Conservation (phyloP, 2,113 vertebrate genomes). For the Shinisaurus crocodilurus region DNA sequence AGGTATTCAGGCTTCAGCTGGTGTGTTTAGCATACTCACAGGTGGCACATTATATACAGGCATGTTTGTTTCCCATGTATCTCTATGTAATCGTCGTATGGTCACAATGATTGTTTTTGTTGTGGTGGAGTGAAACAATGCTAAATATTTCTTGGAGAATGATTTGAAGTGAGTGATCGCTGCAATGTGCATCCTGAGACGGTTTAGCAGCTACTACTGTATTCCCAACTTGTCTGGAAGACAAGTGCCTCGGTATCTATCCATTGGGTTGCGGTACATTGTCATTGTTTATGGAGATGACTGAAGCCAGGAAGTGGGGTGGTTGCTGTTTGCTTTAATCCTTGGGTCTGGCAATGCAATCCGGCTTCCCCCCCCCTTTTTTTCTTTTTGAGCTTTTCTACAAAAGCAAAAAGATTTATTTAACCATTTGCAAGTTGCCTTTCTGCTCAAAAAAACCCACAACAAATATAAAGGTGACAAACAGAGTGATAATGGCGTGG, state of each 20-base stretch:
- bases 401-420: background rate
- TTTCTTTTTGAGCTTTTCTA: background rate
- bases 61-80: conserved; percentile 14
- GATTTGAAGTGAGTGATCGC: conserved; percentile 8
- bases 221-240: background rate
- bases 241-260: background rate
- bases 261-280: background rate
- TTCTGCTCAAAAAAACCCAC: background rate
- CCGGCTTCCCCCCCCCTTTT: background rate
- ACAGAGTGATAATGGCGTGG: too few species aligned
- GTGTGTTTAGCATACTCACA: conserved; percentile 39
- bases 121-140: background rate
- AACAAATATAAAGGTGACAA: background rate
- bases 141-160: background rate
- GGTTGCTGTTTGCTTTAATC: background rate
- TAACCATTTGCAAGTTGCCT: background rate
- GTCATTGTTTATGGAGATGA: background rate
- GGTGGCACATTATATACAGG: conserved; percentile 21
- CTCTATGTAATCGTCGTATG: background rate
- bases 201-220: background rate
- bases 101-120: background rate
- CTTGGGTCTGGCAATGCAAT: background rate
- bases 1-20: conserved; percentile 29
- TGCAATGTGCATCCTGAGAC: background rate
- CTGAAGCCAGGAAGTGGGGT: background rate